Conservation (phyloP, 2,113 vertebrate species). For the Equus quagga region DNA sequence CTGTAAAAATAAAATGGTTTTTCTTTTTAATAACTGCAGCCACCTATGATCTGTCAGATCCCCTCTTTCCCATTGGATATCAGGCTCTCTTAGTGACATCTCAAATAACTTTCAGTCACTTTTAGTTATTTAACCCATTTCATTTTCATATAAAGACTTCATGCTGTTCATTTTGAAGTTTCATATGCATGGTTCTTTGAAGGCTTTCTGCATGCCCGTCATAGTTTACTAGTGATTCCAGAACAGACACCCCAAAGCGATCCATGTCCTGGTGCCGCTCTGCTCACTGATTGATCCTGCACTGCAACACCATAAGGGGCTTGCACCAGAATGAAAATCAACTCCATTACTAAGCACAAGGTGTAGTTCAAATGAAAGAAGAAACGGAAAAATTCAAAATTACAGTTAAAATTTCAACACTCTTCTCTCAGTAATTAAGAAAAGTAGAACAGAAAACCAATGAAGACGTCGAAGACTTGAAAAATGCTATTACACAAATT, state of each 20-base stretch:
- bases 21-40: neutral
- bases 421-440: neutral
- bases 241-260: neutral
- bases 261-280: neutral
- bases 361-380: neutral
- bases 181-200: neutral
- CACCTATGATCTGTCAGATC: neutral
- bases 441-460: neutral
- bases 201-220: neutral
- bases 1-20: neutral
- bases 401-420: neutral
- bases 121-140: neutral
- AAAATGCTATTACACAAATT: neutral
- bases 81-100: neutral
- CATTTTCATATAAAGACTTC: slow-evolving; percentile 21
- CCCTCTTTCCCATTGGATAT: neutral
- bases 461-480: neutral
- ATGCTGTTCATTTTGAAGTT: neutral
- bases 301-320: neutral
- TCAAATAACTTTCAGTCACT: neutral
- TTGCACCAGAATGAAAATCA: neutral
- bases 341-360: neutral
- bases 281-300: neutral
- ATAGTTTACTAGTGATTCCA: neutral
- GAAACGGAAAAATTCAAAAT: slow-evolving; percentile 16